Percentiles rank a stretch among this genome's conserved stretches.
Conservation (phyloP, 2,888 invertebrate genomes). For the Drosophila gaucha region DNA sequence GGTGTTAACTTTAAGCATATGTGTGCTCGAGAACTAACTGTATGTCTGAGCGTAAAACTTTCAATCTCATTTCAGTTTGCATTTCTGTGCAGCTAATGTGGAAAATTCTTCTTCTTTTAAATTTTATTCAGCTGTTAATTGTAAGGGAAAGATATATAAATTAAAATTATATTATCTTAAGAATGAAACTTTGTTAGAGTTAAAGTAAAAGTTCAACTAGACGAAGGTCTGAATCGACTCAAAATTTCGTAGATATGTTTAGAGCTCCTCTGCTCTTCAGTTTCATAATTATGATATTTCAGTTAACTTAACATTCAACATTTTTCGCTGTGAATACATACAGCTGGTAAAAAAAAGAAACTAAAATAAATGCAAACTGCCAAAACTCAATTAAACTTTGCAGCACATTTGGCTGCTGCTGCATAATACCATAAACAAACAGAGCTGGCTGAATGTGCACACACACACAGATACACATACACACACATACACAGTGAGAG, state of each 20-base stretch:
- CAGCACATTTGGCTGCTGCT: conserved; percentile 30
- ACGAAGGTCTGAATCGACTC: too few relatives aligned
- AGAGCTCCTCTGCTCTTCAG: too few relatives aligned
- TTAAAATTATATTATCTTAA: neutral
- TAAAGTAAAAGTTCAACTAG: too few relatives aligned
- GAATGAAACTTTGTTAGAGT: neutral
- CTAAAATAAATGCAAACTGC: conserved; percentile 13
- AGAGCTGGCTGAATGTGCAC: conserved; percentile 5
- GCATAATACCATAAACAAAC: conserved; percentile 50
- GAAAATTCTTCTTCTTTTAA: neutral
- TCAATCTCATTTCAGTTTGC: conserved; percentile 65
- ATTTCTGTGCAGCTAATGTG: conserved; percentile 28
- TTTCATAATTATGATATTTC: too few relatives aligned
- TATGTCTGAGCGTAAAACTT: conserved; percentile 39
- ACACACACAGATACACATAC: conserved; percentile 10
- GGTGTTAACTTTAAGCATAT: conserved; percentile 11
- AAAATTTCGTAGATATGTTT: too few relatives aligned
- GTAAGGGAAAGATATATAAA: neutral
- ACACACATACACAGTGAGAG: conserved; percentile 3
- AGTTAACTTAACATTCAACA: neutral
- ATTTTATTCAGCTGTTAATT: neutral
- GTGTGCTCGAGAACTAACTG: conserved; percentile 7
- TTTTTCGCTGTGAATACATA: too few relatives aligned
- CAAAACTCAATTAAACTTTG: conserved; percentile 64
- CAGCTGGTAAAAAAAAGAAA: neutral